Evolutionary conservation across 2,888 invertebrate species (phyloP).

Genomic region (Cheiracanthium punctorium): DNA sequence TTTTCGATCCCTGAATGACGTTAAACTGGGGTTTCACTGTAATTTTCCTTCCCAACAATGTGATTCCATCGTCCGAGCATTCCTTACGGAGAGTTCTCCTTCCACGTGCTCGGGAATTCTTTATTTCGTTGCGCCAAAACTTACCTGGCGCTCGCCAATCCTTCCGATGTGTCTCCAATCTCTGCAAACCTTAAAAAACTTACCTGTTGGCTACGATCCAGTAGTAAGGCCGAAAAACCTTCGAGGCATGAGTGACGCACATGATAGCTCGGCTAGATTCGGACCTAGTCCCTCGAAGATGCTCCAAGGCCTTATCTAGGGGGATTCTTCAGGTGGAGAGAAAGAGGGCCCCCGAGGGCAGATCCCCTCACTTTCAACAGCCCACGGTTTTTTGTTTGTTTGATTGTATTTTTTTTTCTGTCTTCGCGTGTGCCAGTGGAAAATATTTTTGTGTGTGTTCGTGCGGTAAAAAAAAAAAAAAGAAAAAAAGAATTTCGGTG

Average conservation of each 20-base stretch:
- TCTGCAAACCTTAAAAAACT: constrained; percentile 25
- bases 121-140: background rate
- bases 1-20: too few relatives aligned
- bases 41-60: too few relatives aligned
- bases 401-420: too few relatives aligned
- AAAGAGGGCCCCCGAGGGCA: constrained; percentile 1
- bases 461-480: background rate
- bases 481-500: too few relatives aligned
- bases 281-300: constrained; percentile 9
- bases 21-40: too few relatives aligned
- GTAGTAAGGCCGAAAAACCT: constrained; percentile 48
- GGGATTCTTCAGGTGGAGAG: background rate
- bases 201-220: constrained; percentile 47
- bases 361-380: background rate
- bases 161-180: constrained; percentile 4
- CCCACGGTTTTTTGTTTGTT: too few relatives aligned
- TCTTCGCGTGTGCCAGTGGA: background rate
- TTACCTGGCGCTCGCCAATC: background rate
- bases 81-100: background rate
- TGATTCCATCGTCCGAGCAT: too few relatives aligned
- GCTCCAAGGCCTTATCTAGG: background rate
- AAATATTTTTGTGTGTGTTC: background rate
- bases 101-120: background rate
- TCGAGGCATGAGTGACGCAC: constrained; percentile 62
- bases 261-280: constrained; percentile 39